Evolutionary conservation across 2,113 vertebrate genomes (phyloP).

Genomic region (Fukomys damarensis): DNA sequence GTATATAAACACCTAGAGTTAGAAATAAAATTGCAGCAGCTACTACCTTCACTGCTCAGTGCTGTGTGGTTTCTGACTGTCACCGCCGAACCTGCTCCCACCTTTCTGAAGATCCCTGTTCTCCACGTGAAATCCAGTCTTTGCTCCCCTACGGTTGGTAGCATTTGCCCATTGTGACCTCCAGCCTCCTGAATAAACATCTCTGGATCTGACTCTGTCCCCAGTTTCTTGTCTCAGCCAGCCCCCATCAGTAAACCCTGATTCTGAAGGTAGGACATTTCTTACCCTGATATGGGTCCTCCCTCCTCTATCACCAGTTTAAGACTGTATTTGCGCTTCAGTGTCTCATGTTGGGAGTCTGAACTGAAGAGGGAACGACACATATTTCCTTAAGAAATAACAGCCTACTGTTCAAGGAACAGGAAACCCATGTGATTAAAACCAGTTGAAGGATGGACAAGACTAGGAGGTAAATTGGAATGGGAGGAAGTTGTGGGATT

Average conservation of each 20-base stretch:
- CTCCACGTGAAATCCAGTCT: too few species aligned
- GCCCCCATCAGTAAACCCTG: neutral
- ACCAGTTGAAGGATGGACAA: neutral
- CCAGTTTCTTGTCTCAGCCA: neutral
- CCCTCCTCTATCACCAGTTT: neutral
- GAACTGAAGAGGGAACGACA: neutral
- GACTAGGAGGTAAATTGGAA: neutral
- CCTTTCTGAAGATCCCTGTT: too few species aligned
- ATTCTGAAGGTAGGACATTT: constrained; percentile 26
- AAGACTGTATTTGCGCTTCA: neutral
- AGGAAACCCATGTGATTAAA: neutral
- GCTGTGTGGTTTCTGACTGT: too few species aligned
- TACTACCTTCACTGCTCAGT: too few species aligned
- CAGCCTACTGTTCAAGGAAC: neutral
- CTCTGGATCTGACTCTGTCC: neutral
- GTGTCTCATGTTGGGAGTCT: neutral
- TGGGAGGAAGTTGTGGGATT: neutral
- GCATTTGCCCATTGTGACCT: constrained; percentile 24
- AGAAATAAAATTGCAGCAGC: too few species aligned
- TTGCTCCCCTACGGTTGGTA: too few species aligned
- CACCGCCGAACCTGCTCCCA: too few species aligned
- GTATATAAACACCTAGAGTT: too few species aligned
- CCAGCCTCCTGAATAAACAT: neutral
- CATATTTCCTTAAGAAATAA: neutral
- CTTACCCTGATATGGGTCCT: neutral